These are phyloP conservation scores for Baccha elongata DNA, from an alignment of 2,888 invertebrate genomes.

Conservation along the genomic window DNA sequence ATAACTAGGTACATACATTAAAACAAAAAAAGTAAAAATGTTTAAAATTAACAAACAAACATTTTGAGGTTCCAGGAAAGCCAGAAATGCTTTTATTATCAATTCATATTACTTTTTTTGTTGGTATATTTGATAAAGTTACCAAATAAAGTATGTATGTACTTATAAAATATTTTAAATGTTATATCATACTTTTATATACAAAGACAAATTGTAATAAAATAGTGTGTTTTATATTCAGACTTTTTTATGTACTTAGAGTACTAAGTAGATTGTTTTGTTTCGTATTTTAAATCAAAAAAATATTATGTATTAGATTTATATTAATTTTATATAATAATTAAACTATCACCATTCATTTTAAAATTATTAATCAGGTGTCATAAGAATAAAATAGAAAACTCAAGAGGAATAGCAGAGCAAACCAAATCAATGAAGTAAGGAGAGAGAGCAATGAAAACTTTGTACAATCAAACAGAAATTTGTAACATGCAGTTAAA, in stretches of 20 bases:
- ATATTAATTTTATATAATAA: too few relatives aligned
- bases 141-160: too few relatives aligned
- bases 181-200: conserved; percentile 17
- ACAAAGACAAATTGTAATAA: conserved; percentile 53
- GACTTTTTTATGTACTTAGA: conserved; percentile 67
- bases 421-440: too few relatives aligned
- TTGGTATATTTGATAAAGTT: conserved; percentile 14
- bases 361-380: too few relatives aligned
- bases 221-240: conserved; percentile 61
- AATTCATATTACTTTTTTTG: conserved; percentile 12
- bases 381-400: too few relatives aligned
- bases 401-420: too few relatives aligned
- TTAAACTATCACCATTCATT: too few relatives aligned
- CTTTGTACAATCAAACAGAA: too few relatives aligned
- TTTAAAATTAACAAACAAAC: too few relatives aligned
- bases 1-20: not conserved
- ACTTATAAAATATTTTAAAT: not conserved
- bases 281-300: conserved; percentile 23
- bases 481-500: too few relatives aligned
- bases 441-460: too few relatives aligned
- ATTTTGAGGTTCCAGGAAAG: conserved; percentile 29
- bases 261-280: conserved; percentile 60
- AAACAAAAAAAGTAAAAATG: not conserved
- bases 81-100: conserved; percentile 7
- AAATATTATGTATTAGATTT: too few relatives aligned